These are phyloP conservation scores for Enhydra lutris DNA, from an alignment of 2,113 vertebrate species.

Conservation along the genomic window DNA sequence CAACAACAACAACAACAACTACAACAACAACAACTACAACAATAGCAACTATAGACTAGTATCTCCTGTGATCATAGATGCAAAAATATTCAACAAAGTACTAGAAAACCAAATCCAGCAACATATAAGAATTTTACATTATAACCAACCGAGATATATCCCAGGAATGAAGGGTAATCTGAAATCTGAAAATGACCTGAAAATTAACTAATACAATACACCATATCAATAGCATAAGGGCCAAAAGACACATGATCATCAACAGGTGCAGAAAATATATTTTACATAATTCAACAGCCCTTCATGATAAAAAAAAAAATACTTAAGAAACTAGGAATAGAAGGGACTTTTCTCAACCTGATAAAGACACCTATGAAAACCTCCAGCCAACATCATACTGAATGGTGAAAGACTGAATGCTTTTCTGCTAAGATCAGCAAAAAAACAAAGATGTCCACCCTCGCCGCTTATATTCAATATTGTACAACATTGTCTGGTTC, in stretches of 20 bases:
- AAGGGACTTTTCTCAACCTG: neutral
- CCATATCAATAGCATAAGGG: neutral
- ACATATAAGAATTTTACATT: neutral
- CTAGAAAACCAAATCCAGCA: neutral
- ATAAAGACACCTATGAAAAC: neutral
- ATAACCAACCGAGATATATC: neutral
- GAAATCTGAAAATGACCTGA: neutral
- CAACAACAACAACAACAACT: no score
- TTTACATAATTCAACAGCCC: neutral
- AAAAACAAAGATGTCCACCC: neutral
- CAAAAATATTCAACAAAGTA: neutral
- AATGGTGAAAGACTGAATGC: neutral
- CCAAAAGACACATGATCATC: neutral
- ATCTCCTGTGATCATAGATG: neutral
- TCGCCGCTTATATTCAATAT: neutral
- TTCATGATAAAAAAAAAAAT: neutral
- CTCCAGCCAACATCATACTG: neutral
- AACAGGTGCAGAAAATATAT: neutral
- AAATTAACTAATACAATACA: neutral
- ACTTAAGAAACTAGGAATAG: neutral
- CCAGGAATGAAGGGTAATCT: neutral
- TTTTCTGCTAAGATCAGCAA: neutral
- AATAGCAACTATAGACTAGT: neutral
- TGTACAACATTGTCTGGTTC: neutral
- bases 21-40: no score